Conservation (phyloP, 2,113 vertebrate species). For the Ifrita kowaldi region DNA sequence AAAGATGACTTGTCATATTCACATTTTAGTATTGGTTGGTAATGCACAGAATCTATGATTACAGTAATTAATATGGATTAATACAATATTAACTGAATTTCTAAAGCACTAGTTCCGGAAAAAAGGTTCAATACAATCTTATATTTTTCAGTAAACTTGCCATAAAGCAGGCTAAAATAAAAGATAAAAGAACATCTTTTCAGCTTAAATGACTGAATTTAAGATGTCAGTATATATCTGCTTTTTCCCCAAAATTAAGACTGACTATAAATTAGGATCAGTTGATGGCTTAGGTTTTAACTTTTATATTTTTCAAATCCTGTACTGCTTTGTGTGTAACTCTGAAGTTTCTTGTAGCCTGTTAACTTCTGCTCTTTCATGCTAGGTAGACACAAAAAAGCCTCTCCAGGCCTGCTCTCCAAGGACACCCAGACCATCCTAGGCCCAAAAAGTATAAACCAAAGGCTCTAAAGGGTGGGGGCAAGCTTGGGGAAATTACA, state of each 20-base stretch:
- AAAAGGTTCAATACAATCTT: not conserved
- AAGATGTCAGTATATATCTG: rapidly evolving
- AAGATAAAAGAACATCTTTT: not conserved
- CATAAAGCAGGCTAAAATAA: not conserved
- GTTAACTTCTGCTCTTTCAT: no score
- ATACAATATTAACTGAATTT: not conserved
- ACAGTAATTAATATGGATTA: not conserved
- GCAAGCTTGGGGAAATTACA: no score
- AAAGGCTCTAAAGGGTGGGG: no score
- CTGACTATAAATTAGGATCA: not conserved
- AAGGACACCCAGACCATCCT: no score
- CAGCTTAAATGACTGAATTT: not conserved
- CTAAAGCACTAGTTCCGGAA: not conserved
- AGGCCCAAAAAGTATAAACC: no score
- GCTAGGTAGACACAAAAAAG: no score
- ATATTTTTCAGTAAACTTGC: not conserved
- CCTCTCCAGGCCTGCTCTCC: no score
- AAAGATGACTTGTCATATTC: not conserved
- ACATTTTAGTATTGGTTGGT: not conserved
- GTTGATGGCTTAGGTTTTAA: no score
- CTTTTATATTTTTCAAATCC: no score
- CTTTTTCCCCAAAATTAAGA: not conserved
- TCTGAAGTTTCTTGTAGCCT: no score
- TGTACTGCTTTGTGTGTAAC: no score
- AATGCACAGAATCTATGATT: not conserved